phyloP scores from a whole-genome alignment of 2,113 vertebrate species.

The Mobula birostris region DNA sequence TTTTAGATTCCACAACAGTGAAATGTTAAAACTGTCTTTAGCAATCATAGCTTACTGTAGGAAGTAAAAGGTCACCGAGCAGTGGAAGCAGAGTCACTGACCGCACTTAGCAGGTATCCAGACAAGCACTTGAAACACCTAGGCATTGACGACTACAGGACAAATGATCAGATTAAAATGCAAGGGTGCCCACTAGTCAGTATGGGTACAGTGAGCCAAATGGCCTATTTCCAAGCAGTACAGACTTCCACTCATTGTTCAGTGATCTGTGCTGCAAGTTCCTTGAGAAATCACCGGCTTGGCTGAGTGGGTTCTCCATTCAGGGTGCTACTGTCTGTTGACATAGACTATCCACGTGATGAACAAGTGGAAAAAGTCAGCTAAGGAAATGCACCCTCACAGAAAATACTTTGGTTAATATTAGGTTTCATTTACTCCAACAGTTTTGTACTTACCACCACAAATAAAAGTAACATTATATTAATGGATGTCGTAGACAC shows the following conservation, averaged over 20 bases:
- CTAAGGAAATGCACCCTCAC: neutral
- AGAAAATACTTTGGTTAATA: neutral
- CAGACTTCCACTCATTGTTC: neutral
- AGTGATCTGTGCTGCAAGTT: neutral
- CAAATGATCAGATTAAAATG: too few species aligned
- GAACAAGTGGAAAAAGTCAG: neutral
- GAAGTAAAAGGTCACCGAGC: neutral
- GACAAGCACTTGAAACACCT: too few species aligned
- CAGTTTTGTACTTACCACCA: too few species aligned
- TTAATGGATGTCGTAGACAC: neutral
- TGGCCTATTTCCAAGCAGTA: neutral
- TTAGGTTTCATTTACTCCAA: neutral
- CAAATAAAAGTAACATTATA: neutral
- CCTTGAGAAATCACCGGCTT: neutral
- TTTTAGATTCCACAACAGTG: neutral
- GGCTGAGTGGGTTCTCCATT: neutral
- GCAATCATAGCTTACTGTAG: neutral
- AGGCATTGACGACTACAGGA: too few species aligned
- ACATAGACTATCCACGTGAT: neutral
- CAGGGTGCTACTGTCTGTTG: neutral
- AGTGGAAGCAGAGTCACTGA: too few species aligned
- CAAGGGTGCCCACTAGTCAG: too few species aligned
- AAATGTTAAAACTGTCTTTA: neutral
- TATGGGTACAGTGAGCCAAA: too few species aligned
- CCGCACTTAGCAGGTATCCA: too few species aligned